Percentiles rank a stretch among this genome's conserved stretches.
Conservation (phyloP, 1,140 invertebrate genomes). For the Bombyx mandarina region DNA sequence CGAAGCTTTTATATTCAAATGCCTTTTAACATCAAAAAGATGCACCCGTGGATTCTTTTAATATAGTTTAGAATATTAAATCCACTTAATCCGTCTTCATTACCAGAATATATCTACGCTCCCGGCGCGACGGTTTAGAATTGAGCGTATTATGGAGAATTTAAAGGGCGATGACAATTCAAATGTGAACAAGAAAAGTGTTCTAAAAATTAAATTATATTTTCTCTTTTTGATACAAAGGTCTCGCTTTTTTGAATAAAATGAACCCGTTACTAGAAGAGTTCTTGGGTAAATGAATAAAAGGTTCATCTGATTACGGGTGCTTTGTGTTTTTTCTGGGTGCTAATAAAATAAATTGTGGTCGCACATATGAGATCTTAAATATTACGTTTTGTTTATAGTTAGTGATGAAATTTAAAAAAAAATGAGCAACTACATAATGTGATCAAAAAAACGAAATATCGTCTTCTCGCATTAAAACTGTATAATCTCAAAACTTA, state of each 20-base stretch:
- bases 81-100: conserved; percentile 63
- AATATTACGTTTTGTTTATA: not conserved
- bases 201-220: conserved; percentile 51
- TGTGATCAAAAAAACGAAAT: no score
- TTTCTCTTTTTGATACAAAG: conserved; percentile 24
- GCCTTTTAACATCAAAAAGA: conserved; percentile 3
- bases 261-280: conserved; percentile 9
- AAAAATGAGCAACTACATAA: no score
- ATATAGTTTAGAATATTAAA: conserved; percentile 46
- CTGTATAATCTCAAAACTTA: no score
- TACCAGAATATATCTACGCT: conserved; percentile 44
- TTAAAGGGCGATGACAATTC: conserved; percentile 65
- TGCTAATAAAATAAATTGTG: no score
- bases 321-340: conserved; percentile 9
- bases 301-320: conserved; percentile 20
- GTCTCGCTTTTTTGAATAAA: conserved; percentile 21
- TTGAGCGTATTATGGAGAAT: conserved; percentile 69
- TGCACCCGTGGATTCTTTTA: conserved; percentile 22
- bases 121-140: conserved; percentile 55
- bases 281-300: no score
- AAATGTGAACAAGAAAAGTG: conserved; percentile 57
- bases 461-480: no score
- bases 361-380: not conserved
- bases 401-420: not conserved
- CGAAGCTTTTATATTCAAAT: not conserved